Percentiles rank a stretch among this genome's conserved stretches.
phyloP scores from a whole-genome alignment of 2,888 invertebrate genomes.

The Dryadula phaetusa region DNA sequence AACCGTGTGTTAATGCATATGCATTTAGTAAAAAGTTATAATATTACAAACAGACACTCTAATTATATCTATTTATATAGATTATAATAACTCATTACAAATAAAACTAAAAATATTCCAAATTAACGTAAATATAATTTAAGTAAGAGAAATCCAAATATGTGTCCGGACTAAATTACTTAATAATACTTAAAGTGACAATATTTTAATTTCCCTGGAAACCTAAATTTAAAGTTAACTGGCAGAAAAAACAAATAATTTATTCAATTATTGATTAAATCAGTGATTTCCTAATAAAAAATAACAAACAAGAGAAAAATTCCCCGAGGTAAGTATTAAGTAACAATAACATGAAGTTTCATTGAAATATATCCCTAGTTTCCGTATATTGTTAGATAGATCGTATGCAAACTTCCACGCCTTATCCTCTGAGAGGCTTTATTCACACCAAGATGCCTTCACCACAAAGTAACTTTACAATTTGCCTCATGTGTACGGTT shows the following conservation, averaged over 20 bases:
- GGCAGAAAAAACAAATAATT: neutral
- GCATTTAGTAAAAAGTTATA: too few relatives aligned
- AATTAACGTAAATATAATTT: too few relatives aligned
- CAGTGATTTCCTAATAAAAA: neutral
- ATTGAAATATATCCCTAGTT: slow-evolving; percentile 3
- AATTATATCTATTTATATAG: too few relatives aligned
- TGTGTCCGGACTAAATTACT: too few relatives aligned
- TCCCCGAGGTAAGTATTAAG: neutral
- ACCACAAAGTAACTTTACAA: neutral
- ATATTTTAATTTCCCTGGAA: neutral
- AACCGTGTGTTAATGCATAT: too few relatives aligned
- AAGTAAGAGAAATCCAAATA: too few relatives aligned
- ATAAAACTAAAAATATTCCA: too few relatives aligned
- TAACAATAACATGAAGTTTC: neutral
- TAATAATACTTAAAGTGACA: too few relatives aligned
- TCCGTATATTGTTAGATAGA: neutral
- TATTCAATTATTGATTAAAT: neutral
- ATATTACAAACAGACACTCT: too few relatives aligned
- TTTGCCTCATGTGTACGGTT: neutral
- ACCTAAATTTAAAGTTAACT: neutral
- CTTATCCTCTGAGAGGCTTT: slow-evolving; percentile 3
- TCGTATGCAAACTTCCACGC: slow-evolving; percentile 4
- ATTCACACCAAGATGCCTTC: neutral
- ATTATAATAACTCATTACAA: too few relatives aligned
- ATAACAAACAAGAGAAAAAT: neutral